Conservation (phyloP, 2,113 vertebrate genomes). For the Cavia porcellus region DNA sequence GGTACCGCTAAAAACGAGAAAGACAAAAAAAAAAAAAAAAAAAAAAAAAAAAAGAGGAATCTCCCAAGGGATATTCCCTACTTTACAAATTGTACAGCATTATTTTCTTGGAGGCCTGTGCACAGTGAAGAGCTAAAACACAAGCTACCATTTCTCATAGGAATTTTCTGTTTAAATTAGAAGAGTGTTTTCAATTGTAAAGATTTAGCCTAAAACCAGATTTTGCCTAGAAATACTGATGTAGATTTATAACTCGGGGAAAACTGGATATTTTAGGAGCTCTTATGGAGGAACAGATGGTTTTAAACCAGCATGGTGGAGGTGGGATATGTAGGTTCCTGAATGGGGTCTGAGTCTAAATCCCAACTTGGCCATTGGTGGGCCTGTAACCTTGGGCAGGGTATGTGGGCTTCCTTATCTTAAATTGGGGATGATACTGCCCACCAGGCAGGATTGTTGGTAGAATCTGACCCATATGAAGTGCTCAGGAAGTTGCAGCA, state of each 20-base stretch:
- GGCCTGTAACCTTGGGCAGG: not conserved
- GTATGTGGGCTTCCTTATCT: not conserved
- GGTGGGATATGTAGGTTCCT: not conserved
- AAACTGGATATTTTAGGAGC: not conserved
- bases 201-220: not conserved
- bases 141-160: not conserved
- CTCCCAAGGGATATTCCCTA: not conserved
- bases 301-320: not conserved
- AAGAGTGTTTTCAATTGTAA: not conserved
- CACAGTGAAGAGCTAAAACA: not conserved
- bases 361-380: not conserved
- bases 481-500: not conserved
- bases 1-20: too few relatives aligned
- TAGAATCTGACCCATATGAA: not conserved
- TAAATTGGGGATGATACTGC: not conserved
- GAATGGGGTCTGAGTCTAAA: not conserved
- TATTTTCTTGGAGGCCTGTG: not conserved
- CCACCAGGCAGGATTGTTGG: not conserved
- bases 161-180: not conserved
- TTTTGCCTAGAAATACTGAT: slow-evolving; percentile 6
- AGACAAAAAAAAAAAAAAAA: too few relatives aligned
- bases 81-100: not conserved
- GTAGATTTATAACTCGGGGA: not conserved
- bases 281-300: not conserved
- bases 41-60: not conserved